Conservation (phyloP, 2,888 invertebrate species). For the Drosophila atripex region DNA sequence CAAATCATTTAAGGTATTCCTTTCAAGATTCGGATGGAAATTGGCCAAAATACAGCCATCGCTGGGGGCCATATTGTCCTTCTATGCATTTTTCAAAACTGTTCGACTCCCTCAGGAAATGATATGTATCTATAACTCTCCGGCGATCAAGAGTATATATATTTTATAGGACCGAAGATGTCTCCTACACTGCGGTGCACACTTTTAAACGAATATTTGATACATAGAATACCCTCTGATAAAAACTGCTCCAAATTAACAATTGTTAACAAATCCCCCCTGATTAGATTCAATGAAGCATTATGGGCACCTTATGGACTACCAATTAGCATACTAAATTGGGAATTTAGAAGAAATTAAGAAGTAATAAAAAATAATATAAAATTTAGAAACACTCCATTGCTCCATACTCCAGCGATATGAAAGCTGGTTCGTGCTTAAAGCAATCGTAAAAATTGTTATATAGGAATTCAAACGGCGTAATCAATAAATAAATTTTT, state of each 20-base stretch:
- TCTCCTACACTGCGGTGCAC: too few relatives aligned
- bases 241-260: neutral
- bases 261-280: neutral
- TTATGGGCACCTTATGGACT: constrained; percentile 7
- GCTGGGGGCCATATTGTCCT: too few relatives aligned
- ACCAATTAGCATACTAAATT: constrained; percentile 1
- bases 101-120: too few relatives aligned
- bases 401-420: neutral
- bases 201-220: too few relatives aligned
- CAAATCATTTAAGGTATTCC: too few relatives aligned
- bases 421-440: constrained; percentile 47
- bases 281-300: constrained; percentile 7
- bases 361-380: neutral
- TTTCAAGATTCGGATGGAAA: too few relatives aligned
- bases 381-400: neutral
- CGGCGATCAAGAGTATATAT: too few relatives aligned
- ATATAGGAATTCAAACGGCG: constrained; percentile 61
- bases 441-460: constrained; percentile 31
- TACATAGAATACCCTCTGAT: too few relatives aligned
- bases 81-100: too few relatives aligned
- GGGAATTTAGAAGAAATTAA: neutral
- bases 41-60: too few relatives aligned
- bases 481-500: constrained; percentile 73
- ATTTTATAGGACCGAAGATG: too few relatives aligned
- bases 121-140: too few relatives aligned